phyloP scores from a whole-genome alignment of 2,113 vertebrate species.

The Isichthys henryi region DNA sequence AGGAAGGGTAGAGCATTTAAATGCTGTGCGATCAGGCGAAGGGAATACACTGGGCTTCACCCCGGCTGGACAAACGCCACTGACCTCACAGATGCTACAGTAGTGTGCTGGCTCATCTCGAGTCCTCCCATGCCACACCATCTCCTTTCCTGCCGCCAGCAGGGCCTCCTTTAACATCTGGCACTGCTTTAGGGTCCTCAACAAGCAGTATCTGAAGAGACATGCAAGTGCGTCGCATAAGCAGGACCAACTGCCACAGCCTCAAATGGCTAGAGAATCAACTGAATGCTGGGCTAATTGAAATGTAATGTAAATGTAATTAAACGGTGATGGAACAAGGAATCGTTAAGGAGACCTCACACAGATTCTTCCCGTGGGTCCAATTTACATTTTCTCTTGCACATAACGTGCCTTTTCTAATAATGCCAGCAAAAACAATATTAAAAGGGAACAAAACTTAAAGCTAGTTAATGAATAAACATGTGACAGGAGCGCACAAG shows the following conservation, averaged over 20 bases:
- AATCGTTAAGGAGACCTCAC: background rate
- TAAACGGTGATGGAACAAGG: background rate
- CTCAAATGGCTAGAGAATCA: background rate
- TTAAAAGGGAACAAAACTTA: background rate
- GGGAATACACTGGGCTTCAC: background rate
- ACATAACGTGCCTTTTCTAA: background rate
- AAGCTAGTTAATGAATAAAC: background rate
- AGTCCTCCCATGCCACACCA: slow-evolving; percentile 80
- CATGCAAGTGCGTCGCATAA: slow-evolving; percentile 2
- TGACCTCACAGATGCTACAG: slow-evolving; percentile 97
- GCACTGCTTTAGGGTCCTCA: slow-evolving; percentile 94
- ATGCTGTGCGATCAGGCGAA: background rate
- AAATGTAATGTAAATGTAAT: background rate
- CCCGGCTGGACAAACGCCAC: background rate
- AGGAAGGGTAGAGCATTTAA: background rate
- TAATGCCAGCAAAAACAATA: background rate
- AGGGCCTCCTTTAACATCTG: slow-evolving; percentile 92
- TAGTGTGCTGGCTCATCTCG: slow-evolving; percentile 97
- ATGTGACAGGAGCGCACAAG: background rate
- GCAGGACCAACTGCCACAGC: background rate
- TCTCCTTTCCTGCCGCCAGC: slow-evolving; percentile 80
- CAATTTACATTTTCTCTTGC: background rate
- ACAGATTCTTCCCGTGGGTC: background rate
- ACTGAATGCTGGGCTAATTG: background rate
- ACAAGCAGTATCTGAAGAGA: slow-evolving; percentile 81